These are phyloP conservation scores for Euglossa dilemma DNA, from an alignment of 1,140 invertebrate genomes.

Conservation along the genomic window DNA sequence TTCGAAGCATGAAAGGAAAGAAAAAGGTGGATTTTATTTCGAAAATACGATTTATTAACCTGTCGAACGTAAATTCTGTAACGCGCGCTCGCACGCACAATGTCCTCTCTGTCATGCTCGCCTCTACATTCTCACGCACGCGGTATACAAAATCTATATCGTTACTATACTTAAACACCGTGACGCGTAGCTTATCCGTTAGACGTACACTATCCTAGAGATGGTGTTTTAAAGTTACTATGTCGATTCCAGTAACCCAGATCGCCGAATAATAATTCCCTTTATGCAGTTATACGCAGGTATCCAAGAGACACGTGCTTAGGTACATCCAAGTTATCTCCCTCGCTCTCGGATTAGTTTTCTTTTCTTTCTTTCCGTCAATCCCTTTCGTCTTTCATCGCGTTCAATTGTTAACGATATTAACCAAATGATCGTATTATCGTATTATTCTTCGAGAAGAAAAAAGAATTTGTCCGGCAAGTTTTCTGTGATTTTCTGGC, in stretches of 20 bases:
- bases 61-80: constrained; percentile 68
- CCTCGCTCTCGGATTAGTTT: background rate
- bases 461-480: background rate
- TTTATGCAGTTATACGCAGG: constrained; percentile 52
- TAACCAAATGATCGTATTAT: background rate
- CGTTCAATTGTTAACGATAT: background rate
- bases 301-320: constrained; percentile 38
- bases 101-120: constrained; percentile 44
- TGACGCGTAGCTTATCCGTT: constrained; percentile 61
- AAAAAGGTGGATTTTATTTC: constrained; percentile 61
- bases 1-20: background rate
- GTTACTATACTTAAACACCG: constrained; percentile 65
- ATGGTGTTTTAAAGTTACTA: constrained; percentile 59
- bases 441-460: background rate
- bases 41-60: constrained; percentile 76
- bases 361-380: background rate
- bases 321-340: constrained; percentile 42
- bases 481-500: background rate
- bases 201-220: constrained; percentile 62
- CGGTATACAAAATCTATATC: constrained; percentile 74
- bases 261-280: constrained; percentile 39
- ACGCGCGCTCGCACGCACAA: constrained; percentile 53
- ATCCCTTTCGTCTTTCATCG: background rate
- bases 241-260: constrained; percentile 49
- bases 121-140: constrained; percentile 65